These are phyloP conservation scores for Chelmon rostratus DNA, from an alignment of 2,797 vertebrate genomes.

Conservation along the genomic window DNA sequence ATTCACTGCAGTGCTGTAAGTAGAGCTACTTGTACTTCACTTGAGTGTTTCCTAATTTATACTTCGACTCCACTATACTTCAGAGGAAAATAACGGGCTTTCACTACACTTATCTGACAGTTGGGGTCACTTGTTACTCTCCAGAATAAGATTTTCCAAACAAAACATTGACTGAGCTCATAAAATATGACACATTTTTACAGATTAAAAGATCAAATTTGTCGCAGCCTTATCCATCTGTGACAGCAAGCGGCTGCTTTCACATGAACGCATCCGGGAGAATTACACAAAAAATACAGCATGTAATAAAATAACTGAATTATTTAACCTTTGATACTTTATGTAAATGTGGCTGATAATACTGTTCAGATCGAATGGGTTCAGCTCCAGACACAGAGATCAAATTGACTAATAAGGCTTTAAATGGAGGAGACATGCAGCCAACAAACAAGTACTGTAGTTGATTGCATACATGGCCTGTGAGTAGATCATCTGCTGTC, in stretches of 20 bases:
- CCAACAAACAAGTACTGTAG: not conserved
- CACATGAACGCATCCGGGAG: not conserved
- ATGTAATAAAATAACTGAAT: not conserved
- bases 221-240: too few species aligned
- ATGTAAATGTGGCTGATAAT: not conserved
- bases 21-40: not conserved
- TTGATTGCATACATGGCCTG: not conserved
- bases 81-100: not conserved
- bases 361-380: not conserved
- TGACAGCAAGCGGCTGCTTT: not conserved
- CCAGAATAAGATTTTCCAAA: not conserved
- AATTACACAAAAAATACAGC: not conserved
- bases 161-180: not conserved
- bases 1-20: not conserved
- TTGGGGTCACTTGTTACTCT: not conserved
- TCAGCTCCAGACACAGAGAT: not conserved
- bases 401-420: not conserved
- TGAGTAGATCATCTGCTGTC: slow-evolving; percentile 4
- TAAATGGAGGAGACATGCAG: not conserved
- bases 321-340: not conserved
- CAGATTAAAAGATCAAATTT: not conserved
- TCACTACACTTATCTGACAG: not conserved
- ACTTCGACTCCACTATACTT: not conserved
- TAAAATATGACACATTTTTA: too few species aligned
- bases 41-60: not conserved